phyloP scores from a whole-genome alignment of 2,113 vertebrate genomes.

The Antechinus stuartii region DNA sequence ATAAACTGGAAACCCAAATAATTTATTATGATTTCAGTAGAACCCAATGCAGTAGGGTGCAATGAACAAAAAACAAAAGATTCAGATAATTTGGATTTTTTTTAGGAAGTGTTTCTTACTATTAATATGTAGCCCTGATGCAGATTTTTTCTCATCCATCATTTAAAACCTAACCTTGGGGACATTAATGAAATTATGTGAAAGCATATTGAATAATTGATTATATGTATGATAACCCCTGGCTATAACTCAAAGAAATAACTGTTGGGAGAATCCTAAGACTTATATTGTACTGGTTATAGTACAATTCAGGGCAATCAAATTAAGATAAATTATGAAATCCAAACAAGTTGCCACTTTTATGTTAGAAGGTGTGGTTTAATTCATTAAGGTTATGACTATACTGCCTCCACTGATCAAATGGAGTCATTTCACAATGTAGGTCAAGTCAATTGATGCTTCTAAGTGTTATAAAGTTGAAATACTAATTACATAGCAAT shows the following conservation, averaged over 20 bases:
- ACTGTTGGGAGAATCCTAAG: conserved; percentile 8
- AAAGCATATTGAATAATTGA: conserved; percentile 25
- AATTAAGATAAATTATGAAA: conserved; percentile 29
- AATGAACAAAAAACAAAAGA: not conserved
- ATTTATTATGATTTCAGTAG: not conserved
- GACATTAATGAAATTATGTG: not conserved
- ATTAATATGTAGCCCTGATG: not conserved
- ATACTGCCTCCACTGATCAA: not conserved
- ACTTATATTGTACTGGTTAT: not conserved
- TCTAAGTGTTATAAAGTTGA: conserved; percentile 14
- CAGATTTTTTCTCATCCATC: not conserved
- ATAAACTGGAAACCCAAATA: conserved; percentile 44
- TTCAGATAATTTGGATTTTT: not conserved
- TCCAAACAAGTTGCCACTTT: conserved; percentile 9
- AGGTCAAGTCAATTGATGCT: not conserved
- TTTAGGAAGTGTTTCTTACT: not conserved
- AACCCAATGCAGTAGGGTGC: not conserved
- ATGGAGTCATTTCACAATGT: not conserved
- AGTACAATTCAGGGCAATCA: conserved; percentile 14
- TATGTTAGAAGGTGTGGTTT: conserved; percentile 24
- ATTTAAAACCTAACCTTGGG: conserved; percentile 21
- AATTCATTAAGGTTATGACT: not conserved
- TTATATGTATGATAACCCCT: not conserved
- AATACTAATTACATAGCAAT: conserved; percentile 42
- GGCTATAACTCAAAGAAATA: not conserved